These are phyloP conservation scores for Plumapathes pennacea DNA, from an alignment of 92 coral and sea anemone genomes.

Conservation along the genomic window DNA sequence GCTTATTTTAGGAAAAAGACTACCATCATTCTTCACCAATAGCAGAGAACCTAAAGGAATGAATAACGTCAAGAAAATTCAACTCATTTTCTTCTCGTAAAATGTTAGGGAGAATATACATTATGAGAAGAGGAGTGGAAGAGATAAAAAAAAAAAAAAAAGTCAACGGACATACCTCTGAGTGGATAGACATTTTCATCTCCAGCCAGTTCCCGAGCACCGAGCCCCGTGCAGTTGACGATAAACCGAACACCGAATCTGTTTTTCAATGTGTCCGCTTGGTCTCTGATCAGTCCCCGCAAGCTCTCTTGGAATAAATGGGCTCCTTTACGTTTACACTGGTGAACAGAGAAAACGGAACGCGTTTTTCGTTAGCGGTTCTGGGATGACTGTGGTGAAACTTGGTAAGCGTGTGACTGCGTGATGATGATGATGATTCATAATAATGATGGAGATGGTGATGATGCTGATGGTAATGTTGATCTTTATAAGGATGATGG, in stretches of 20 bases:
- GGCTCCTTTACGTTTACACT: constrained; percentile 48
- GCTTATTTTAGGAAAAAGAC: constrained; percentile 22
- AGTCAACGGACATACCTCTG: too few relatives aligned
- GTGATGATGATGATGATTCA: background rate
- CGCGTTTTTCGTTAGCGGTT: too few relatives aligned
- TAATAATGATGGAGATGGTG: background rate
- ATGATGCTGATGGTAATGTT: background rate
- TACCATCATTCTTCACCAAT: constrained; percentile 21
- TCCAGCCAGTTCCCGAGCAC: constrained; percentile 55
- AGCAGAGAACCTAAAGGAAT: constrained; percentile 10
- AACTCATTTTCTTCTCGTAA: background rate
- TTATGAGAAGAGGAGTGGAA: too few relatives aligned
- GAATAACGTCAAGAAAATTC: background rate
- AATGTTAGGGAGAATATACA: too few relatives aligned
- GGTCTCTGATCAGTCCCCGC: constrained; percentile 39
- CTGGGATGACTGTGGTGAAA: background rate
- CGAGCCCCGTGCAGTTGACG: constrained; percentile 55
- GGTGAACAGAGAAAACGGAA: too few relatives aligned
- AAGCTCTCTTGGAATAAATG: constrained; percentile 39
- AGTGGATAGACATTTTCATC: constrained; percentile 49
- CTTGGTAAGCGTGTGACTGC: background rate
- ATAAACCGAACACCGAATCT: constrained; percentile 43
- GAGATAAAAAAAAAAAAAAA: too few relatives aligned
- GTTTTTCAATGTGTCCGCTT: constrained; percentile 35
- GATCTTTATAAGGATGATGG: background rate